Base-by-base conservation (phyloP, 2,113 vertebrate species). In the Gymnarchus niloticus region DNA sequence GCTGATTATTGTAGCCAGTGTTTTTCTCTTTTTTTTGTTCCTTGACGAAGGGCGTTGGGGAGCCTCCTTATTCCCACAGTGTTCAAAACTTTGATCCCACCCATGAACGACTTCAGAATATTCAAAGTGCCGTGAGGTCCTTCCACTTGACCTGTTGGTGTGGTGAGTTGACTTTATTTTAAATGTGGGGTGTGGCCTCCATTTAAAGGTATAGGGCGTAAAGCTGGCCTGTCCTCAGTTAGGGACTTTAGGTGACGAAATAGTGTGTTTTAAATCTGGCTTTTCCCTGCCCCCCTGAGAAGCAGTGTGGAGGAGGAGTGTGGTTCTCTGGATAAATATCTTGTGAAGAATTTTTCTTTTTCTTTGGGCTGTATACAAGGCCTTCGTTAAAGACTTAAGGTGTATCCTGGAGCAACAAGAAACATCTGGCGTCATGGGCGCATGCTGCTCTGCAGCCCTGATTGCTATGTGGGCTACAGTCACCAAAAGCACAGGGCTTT, bases 151-250 rank as follows among this genome's bases (percentile, higher is more conserved):
- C 84, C 84, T 85, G 51, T 77, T 25, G 21, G n/a, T 51, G 25
- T 84, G 25, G 25, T 28, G 59, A 48, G 59, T 73, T 65, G 44
- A 49, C 37, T 84, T 84, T n/a, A 51, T 84, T 84, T 69, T 28
- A 33, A 46, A 56, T 8, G 17, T 14, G 46, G 41, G 46, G 77
- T 51, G 77, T 41, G 8, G 44, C 44, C 44, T 80, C 21, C 7
- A 49, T 21, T 21, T 49, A 0, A 49, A 80, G 12, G 12, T 44
- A 12, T 17, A 25, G 61, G n/a, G 2, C 28, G n/a, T 33, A 33
- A 28, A 65, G 59, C 59, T 25, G 54, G 54, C 10, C 6, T 56
- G 6, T 56, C 10, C 6, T 56, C 6, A 8, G 10, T 56, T 56
- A 56, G 10, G 10, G 49, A 54, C 25, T 82, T 54, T 12, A 54